Evolutionary conservation across 2,113 vertebrate species (phyloP).

Genomic region (Caloenas nicobarica): DNA sequence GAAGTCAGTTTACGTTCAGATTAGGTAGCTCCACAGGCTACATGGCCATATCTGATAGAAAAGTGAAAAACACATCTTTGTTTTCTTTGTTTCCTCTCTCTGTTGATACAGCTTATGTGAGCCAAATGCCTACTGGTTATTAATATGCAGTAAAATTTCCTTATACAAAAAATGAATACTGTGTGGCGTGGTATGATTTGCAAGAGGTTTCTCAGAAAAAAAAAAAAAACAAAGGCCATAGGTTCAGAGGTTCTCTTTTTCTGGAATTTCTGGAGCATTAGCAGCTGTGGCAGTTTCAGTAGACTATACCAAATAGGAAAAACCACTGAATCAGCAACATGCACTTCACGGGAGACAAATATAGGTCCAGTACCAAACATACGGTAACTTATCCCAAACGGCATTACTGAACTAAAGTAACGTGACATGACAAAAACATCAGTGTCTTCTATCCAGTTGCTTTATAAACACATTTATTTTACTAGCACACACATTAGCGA

Average conservation of each 20-base stretch:
- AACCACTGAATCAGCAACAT: background rate
- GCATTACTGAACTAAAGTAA: background rate
- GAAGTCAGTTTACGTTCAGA: fast-evolving
- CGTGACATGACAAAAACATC: background rate
- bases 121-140: background rate
- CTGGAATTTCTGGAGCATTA: background rate
- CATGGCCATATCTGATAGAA: background rate
- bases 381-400: background rate
- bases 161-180: background rate
- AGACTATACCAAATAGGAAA: background rate
- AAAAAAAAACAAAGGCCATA: background rate
- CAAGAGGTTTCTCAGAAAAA: background rate
- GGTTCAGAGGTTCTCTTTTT: background rate
- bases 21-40: fast-evolving
- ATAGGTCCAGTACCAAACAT: background rate
- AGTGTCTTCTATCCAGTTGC: background rate
- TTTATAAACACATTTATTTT: background rate
- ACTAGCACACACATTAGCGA: background rate
- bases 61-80: background rate
- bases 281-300: background rate
- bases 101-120: background rate
- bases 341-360: background rate
- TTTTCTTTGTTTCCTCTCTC: background rate
- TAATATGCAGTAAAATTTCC: background rate
- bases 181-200: background rate